phyloP scores from a whole-genome alignment of 92 coral and sea anemone genomes.

The Epizoanthus ramosus region DNA sequence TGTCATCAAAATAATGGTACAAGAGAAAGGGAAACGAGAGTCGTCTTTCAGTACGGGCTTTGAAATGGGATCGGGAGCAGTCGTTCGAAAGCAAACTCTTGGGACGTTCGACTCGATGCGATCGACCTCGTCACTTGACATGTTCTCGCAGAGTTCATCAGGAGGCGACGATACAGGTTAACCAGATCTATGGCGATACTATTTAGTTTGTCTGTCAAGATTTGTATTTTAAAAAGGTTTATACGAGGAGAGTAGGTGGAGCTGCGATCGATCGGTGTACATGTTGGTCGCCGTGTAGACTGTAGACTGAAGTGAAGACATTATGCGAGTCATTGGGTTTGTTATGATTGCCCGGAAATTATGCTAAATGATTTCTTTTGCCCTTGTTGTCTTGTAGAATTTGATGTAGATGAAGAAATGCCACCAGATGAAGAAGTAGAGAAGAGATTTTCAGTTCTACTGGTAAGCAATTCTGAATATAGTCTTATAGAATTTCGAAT shows the following conservation, averaged over 20 bases:
- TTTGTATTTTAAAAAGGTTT: not conserved
- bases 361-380: not conserved
- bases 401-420: constrained; percentile 92
- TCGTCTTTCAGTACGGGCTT: constrained; percentile 26
- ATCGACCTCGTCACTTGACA: constrained; percentile 59
- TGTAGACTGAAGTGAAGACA: too few relatives aligned
- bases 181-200: not conserved
- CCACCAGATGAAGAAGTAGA: constrained; percentile 97
- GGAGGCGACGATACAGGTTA: constrained; percentile 87
- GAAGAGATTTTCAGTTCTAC: constrained; percentile 76
- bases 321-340: not conserved
- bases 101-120: constrained; percentile 83
- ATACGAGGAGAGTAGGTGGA: not conserved
- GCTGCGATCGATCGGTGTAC: not conserved
- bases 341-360: constrained; percentile 2
- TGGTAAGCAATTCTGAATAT: constrained; percentile 63
- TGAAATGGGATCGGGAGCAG: constrained; percentile 14
- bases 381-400: constrained; percentile 58
- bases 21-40: constrained; percentile 22
- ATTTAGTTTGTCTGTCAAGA: constrained; percentile 20
- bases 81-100: constrained; percentile 59
- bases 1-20: constrained; percentile 25
- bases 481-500: not conserved
- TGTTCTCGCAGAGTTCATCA: constrained; percentile 75
- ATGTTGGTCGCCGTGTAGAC: not conserved